Percentiles rank a stretch among this genome's conserved stretches.
These are phyloP conservation scores for Nibea coibor DNA, from an alignment of 2,113 vertebrate genomes.

Conservation along the genomic window DNA sequence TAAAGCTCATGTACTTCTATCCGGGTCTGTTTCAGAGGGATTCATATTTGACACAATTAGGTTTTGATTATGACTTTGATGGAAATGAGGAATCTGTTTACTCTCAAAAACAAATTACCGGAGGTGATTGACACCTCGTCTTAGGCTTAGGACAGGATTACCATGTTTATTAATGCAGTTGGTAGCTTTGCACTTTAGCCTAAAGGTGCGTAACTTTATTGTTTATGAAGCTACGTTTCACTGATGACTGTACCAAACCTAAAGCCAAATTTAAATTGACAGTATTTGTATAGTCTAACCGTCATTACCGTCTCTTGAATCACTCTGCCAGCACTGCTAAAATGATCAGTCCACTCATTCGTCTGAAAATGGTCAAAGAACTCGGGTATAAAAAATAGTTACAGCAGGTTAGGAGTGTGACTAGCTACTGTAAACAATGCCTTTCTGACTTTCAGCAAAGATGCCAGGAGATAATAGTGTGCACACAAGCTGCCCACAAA, in stretches of 20 bases:
- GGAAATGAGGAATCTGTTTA: not conserved
- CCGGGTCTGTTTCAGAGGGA: not conserved
- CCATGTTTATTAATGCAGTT: too few relatives aligned
- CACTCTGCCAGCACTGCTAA: not conserved
- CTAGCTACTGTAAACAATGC: too few relatives aligned
- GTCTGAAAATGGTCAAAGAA: not conserved
- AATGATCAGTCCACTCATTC: not conserved
- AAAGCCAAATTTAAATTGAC: not conserved
- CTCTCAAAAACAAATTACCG: not conserved
- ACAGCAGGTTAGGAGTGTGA: not conserved
- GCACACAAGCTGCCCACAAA: not conserved
- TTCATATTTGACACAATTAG: not conserved
- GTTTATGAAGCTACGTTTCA: not conserved
- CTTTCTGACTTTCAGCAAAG: not conserved
- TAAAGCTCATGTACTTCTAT: not conserved
- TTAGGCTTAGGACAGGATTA: not conserved
- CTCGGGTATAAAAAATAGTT: not conserved
- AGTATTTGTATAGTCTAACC: not conserved
- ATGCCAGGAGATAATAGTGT: not conserved
- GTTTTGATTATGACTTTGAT: not conserved
- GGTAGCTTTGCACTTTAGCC: not conserved
- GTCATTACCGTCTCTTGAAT: not conserved
- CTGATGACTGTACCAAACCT: not conserved
- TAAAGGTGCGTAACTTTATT: not conserved
- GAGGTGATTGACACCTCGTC: not conserved